Evolutionary conservation across 2,797 vertebrate species (phyloP).

Genomic region (Hapalemur alaotrensis): DNA sequence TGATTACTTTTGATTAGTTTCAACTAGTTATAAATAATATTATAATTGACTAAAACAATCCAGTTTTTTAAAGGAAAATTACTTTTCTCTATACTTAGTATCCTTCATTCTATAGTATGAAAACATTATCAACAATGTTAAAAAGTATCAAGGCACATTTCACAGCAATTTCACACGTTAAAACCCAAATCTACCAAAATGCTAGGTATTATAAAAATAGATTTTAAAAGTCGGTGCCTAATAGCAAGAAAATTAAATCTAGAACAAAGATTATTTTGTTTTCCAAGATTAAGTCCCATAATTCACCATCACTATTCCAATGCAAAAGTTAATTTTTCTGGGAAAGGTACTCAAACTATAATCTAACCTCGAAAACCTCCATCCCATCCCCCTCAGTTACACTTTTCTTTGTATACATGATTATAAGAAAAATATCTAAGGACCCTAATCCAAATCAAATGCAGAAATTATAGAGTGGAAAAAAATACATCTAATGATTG

Average conservation of each 20-base stretch:
- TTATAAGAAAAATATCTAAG: background rate
- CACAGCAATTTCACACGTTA: background rate
- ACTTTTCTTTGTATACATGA: background rate
- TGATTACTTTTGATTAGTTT: background rate
- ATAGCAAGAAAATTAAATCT: background rate
- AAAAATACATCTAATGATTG: background rate
- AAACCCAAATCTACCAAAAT: background rate
- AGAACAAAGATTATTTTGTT: background rate
- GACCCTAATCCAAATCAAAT: background rate
- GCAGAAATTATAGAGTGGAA: background rate
- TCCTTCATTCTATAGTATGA: background rate
- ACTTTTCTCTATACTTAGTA: background rate
- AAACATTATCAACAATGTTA: background rate
- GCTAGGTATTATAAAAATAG: background rate
- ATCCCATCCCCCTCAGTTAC: background rate
- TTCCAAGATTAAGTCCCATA: slow-evolving; percentile 21
- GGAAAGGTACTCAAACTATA: slow-evolving; percentile 33
- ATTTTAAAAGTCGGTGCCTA: background rate
- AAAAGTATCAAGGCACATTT: background rate
- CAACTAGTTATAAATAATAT: background rate
- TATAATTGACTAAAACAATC: background rate
- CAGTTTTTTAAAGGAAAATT: background rate
- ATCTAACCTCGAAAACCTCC: background rate
- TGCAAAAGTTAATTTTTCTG: background rate
- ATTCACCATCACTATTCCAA: background rate